Evolutionary conservation across 2,797 vertebrate genomes (phyloP).

Genomic region (Lepus townsendii): DNA sequence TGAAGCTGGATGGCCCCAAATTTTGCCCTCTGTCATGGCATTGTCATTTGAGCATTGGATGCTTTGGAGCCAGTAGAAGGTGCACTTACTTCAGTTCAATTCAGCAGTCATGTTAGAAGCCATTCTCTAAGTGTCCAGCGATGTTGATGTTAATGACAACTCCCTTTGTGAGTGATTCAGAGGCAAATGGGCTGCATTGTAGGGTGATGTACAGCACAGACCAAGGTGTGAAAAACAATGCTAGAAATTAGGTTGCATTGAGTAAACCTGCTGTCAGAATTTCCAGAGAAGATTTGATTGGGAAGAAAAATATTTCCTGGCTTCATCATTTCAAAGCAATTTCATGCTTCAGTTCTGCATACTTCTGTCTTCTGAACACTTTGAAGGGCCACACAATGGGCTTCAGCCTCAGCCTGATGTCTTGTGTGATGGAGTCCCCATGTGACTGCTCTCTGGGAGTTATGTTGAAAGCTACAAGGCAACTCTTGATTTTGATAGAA

Average conservation of each 20-base stretch:
- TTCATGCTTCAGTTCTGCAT: conserved; percentile 86
- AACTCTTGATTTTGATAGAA: conserved; percentile 70
- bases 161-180: conserved; percentile 61
- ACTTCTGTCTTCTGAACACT: conserved; percentile 80
- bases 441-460: not conserved
- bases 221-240: conserved; percentile 75
- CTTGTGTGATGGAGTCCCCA: not conserved
- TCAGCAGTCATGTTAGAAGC: not conserved
- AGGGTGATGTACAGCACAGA: conserved; percentile 65
- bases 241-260: conserved; percentile 78
- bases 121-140: not conserved
- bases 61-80: conserved; percentile 7
- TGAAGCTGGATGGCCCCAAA: not conserved
- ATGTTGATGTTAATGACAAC: not conserved
- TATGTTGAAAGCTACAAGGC: conserved; percentile 34
- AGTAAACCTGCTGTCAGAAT: conserved; percentile 77
- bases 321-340: conserved; percentile 89
- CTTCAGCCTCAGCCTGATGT: conserved; percentile 59
- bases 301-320: conserved; percentile 84
- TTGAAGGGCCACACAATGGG: conserved; percentile 68
- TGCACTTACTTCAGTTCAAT: conserved; percentile 36
- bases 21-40: not conserved
- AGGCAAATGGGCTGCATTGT: conserved; percentile 34
- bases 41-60: conserved; percentile 29
- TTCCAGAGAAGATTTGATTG: conserved; percentile 86